Percentiles rank a stretch among this genome's conserved stretches.
Conservation (phyloP, 2,888 invertebrate species). For the Drosophila siamana region DNA sequence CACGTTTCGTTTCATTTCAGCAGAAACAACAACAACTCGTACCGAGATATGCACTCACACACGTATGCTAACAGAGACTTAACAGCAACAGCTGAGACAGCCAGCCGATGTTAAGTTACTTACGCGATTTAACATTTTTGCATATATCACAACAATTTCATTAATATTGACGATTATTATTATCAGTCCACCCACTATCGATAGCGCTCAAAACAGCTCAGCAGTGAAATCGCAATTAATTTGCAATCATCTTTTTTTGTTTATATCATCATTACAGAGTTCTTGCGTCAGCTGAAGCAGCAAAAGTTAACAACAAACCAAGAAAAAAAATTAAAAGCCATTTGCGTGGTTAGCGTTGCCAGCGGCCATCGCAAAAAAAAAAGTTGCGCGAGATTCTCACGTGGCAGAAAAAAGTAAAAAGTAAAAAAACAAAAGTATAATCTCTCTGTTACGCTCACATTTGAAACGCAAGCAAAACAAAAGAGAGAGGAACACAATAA, state of each 20-base stretch:
- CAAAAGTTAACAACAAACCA: conserved; percentile 22
- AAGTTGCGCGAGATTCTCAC: conserved; percentile 61
- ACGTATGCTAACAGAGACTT: conserved; percentile 40
- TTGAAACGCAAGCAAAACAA: conserved; percentile 18
- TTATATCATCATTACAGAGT: conserved; percentile 42
- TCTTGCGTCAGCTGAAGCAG: conserved; percentile 44
- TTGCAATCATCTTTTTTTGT: conserved; percentile 18
- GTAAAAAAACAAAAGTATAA: conserved; percentile 4
- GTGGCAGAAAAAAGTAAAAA: conserved; percentile 53
- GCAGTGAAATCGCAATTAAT: conserved; percentile 10
- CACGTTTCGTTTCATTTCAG: conserved; percentile 54
- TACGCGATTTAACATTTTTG: conserved; percentile 47
- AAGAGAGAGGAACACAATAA: conserved; percentile 10
- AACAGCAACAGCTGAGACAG: conserved; percentile 44
- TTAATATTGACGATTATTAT: background rate
- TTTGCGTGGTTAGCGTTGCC: conserved; percentile 56
- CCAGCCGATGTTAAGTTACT: conserved; percentile 29
- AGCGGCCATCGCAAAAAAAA: conserved; percentile 61
- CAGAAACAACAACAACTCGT: conserved; percentile 31
- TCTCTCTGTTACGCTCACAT: conserved; percentile 14
- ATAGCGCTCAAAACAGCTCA: background rate
- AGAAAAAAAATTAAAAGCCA: conserved; percentile 19
- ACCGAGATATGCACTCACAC: conserved; percentile 14
- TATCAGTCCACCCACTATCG: background rate
- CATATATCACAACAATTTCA: conserved; percentile 20